Evolutionary conservation across 2,888 invertebrate species (phyloP).

Genomic region (Tridacna gigas): DNA sequence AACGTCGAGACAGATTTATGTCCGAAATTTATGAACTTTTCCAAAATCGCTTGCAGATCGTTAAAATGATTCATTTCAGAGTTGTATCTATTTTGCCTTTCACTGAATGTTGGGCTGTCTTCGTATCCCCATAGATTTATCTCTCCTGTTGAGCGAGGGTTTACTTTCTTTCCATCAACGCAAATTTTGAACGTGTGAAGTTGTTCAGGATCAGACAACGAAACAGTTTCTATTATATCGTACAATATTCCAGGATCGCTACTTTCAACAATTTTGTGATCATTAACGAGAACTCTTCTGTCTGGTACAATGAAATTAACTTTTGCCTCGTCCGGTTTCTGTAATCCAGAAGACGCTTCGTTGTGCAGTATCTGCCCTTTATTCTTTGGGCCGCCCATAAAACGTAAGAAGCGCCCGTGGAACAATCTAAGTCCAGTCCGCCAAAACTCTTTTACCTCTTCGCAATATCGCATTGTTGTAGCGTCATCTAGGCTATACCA

Average conservation of each 20-base stretch:
- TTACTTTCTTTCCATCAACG: constrained; percentile 56
- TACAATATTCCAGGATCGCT: constrained; percentile 41
- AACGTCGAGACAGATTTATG: not conserved
- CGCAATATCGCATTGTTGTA: constrained; percentile 43
- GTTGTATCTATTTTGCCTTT: constrained; percentile 20
- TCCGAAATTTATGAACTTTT: not conserved
- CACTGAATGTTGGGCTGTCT: constrained; percentile 35
- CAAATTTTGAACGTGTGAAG: constrained; percentile 47
- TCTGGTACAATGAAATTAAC: constrained; percentile 53
- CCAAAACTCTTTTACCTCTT: constrained; percentile 49
- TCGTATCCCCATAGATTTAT: constrained; percentile 51
- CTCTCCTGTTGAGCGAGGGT: constrained; percentile 45
- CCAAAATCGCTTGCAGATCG: not conserved
- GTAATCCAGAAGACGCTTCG: constrained; percentile 5
- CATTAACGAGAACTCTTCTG: constrained; percentile 27
- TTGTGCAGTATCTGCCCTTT: constrained; percentile 26
- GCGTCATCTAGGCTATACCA: constrained; percentile 42
- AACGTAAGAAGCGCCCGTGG: constrained; percentile 46
- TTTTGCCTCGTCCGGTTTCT: constrained; percentile 16
- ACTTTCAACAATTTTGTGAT: constrained; percentile 20
- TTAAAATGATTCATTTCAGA: not conserved
- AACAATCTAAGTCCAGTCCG: constrained; percentile 42
- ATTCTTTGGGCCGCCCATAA: constrained; percentile 53
- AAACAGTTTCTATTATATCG: constrained; percentile 32
- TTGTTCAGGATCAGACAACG: constrained; percentile 27